Evolutionary conservation across 2,113 vertebrate species (phyloP).

Genomic region (Misgurnus mizolepis): DNA sequence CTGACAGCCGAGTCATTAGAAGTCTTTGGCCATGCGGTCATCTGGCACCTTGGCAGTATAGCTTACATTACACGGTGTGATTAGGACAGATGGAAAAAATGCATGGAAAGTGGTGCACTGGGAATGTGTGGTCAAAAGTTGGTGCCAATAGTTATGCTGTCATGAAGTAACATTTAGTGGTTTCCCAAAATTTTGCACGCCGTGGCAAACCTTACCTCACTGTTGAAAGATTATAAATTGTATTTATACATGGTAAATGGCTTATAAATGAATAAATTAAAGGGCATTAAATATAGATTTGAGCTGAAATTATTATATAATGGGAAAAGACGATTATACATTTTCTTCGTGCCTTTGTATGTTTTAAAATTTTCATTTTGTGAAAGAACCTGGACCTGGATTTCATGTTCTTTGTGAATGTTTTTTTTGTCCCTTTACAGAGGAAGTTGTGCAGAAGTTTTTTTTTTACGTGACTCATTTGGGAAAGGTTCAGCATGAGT

Average conservation of each 20-base stretch:
- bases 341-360: too few relatives aligned
- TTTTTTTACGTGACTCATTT: conserved; percentile 36
- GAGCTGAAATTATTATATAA: too few relatives aligned
- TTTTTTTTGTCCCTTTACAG: not conserved
- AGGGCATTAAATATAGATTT: too few relatives aligned
- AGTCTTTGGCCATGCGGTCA: conserved; percentile 51
- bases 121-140: conserved; percentile 24
- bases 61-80: conserved; percentile 50
- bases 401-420: not conserved
- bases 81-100: conserved; percentile 55
- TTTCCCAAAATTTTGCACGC: not conserved
- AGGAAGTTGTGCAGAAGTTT: conserved; percentile 15
- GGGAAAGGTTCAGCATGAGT: conserved; percentile 13
- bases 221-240: not conserved
- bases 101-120: conserved; percentile 36
- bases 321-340: too few relatives aligned
- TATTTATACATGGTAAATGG: too few relatives aligned
- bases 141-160: conserved; percentile 13
- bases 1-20: conserved; percentile 44
- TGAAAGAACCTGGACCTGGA: not conserved
- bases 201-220: not conserved
- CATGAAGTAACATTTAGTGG: not conserved
- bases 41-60: conserved; percentile 1
- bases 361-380: not conserved
- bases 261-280: too few relatives aligned